phyloP scores from a whole-genome alignment of 1,140 invertebrate species.

The Yoshiicerus persimilis region DNA sequence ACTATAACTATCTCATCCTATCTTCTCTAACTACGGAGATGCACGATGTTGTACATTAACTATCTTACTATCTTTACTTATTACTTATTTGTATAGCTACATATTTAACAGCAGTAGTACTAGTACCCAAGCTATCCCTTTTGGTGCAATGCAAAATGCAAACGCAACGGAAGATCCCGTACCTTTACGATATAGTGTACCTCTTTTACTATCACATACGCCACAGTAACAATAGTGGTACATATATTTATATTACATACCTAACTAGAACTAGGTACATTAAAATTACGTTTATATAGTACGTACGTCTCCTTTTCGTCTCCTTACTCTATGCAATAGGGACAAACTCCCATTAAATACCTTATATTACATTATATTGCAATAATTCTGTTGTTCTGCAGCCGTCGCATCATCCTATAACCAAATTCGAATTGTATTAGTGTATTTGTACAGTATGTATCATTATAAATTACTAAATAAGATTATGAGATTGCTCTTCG shows the following conservation, averaged over 20 bases:
- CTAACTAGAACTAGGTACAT: too few relatives aligned
- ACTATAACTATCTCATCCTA: neutral
- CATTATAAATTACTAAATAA: conserved; percentile 6
- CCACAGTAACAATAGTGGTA: neutral
- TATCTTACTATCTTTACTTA: neutral
- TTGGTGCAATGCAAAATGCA: neutral
- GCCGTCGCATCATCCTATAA: neutral
- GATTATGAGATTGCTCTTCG: neutral
- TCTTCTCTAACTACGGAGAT: neutral
- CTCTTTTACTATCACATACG: neutral
- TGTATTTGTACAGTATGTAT: neutral
- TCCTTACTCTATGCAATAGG: neutral
- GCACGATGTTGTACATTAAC: neutral
- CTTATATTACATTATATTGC: neutral
- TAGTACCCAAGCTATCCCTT: neutral
- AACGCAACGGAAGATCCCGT: neutral
- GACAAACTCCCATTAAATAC: neutral
- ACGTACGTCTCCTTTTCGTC: too few relatives aligned
- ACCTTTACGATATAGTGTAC: neutral
- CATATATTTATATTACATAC: neutral
- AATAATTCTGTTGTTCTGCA: neutral
- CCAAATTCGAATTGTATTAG: neutral
- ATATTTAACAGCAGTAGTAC: neutral
- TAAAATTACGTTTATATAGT: too few relatives aligned
- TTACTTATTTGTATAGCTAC: neutral